Conservation (phyloP, 2,113 vertebrate species). For the Mirza zaza region DNA sequence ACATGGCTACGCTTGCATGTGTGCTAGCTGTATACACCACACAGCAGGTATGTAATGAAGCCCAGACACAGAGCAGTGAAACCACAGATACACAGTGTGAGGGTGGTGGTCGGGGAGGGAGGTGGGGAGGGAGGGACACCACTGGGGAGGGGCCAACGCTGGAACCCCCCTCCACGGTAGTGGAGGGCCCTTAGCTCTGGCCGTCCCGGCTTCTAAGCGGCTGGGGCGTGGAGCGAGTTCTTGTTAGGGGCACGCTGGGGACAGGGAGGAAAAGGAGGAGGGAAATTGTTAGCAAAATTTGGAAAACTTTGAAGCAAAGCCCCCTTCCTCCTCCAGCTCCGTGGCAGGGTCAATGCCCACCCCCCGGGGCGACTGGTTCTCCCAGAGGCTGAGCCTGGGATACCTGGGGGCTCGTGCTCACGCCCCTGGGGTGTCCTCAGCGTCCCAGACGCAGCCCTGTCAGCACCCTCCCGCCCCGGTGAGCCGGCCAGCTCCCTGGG, state of each 20-base stretch:
- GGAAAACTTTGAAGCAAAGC: background rate
- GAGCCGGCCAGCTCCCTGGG: background rate
- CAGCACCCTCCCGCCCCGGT: fast-evolving
- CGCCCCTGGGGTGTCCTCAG: fast-evolving
- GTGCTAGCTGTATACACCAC: background rate
- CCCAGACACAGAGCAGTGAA: background rate
- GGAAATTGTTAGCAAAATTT: background rate
- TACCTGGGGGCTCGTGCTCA: no score
- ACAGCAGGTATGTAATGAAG: background rate
- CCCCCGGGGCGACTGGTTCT: background rate
- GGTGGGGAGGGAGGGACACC: no score
- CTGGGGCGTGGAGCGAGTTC: background rate
- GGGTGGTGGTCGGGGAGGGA: no score
- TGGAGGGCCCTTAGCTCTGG: background rate
- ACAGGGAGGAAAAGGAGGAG: background rate
- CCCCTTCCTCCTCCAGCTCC: background rate
- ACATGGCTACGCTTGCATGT: background rate
- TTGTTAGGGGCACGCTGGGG: background rate
- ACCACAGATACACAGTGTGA: background rate
- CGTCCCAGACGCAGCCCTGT: no score
- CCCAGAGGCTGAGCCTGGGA: background rate
- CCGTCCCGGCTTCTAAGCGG: background rate
- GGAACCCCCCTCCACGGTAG: background rate
- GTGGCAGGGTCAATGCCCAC: fast-evolving
- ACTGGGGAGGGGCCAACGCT: no score